phyloP scores from a whole-genome alignment of 1,140 invertebrate genomes.

The Platorchestia sp. region DNA sequence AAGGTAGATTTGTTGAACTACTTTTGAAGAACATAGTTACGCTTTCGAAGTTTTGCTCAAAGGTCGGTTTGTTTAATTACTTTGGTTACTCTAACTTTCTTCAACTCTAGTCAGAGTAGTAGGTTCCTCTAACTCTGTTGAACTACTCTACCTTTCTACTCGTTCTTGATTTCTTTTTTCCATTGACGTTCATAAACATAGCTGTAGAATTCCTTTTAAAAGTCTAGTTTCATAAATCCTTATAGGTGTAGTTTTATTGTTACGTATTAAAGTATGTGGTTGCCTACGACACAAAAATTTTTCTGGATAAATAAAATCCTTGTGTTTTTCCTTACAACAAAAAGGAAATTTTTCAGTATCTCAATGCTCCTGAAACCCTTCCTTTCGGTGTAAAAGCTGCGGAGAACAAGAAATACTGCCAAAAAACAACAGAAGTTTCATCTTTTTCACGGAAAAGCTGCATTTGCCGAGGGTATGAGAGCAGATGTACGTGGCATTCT shows the following conservation, averaged over 20 bases:
- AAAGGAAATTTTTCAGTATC: neutral
- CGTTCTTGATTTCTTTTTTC: neutral
- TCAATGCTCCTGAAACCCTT: neutral
- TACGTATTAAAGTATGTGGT: neutral
- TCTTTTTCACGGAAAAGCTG: neutral
- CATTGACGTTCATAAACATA: neutral
- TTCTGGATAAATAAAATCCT: too few species aligned
- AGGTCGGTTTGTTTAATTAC: neutral
- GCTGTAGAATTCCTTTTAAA: neutral
- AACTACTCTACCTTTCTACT: neutral
- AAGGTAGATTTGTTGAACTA: neutral
- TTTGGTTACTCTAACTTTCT: neutral
- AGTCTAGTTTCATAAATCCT: neutral
- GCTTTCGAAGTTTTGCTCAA: too few species aligned
- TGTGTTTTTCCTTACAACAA: neutral
- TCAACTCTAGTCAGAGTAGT: too few species aligned
- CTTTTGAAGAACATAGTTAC: neutral
- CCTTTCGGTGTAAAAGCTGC: neutral
- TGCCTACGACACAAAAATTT: neutral
- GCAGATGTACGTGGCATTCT: neutral
- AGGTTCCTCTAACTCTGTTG: too few species aligned
- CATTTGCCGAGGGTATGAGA: neutral
- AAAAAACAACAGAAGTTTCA: neutral
- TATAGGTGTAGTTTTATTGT: neutral
- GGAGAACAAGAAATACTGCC: neutral